These are phyloP conservation scores for Uloborus diversus DNA, from an alignment of 1,140 invertebrate species.

Conservation along the genomic window DNA sequence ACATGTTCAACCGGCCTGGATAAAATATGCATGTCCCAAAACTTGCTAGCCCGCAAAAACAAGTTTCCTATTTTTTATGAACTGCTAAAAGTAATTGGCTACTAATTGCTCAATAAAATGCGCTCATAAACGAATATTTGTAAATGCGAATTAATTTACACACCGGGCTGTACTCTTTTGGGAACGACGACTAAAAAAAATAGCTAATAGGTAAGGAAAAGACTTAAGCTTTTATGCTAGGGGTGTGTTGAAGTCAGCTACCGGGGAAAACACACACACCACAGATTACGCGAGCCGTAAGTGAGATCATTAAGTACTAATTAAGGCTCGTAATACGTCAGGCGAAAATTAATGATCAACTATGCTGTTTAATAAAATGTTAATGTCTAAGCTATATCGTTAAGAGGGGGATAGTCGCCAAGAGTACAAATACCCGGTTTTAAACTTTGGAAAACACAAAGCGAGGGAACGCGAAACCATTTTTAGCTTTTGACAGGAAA, in stretches of 20 bases:
- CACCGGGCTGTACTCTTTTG: neutral
- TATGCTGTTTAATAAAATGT: constrained; percentile 49
- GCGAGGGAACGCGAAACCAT: constrained; percentile 19
- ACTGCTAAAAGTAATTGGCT: constrained; percentile 28
- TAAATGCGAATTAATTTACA: constrained; percentile 47
- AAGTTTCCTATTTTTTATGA: constrained; percentile 18
- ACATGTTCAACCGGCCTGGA: neutral
- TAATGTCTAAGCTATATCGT: constrained; percentile 44
- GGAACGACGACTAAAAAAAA: constrained; percentile 20
- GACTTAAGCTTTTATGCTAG: constrained; percentile 34
- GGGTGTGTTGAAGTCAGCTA: too few species aligned
- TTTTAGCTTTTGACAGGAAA: constrained; percentile 34
- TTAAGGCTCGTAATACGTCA: constrained; percentile 48
- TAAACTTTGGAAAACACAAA: constrained; percentile 38
- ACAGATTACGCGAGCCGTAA: constrained; percentile 32
- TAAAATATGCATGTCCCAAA: constrained; percentile 7
- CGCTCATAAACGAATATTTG: constrained; percentile 39
- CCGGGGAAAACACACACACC: neutral
- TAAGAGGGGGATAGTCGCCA: constrained; percentile 24
- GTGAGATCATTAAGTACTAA: constrained; percentile 51
- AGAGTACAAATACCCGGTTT: constrained; percentile 40
- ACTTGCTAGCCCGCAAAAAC: neutral
- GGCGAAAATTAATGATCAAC: constrained; percentile 44
- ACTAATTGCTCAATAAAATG: constrained; percentile 50
- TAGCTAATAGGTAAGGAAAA: constrained; percentile 29